These are phyloP conservation scores for Microtus montanus DNA, from an alignment of 2,113 vertebrate species.

Conservation along the genomic window DNA sequence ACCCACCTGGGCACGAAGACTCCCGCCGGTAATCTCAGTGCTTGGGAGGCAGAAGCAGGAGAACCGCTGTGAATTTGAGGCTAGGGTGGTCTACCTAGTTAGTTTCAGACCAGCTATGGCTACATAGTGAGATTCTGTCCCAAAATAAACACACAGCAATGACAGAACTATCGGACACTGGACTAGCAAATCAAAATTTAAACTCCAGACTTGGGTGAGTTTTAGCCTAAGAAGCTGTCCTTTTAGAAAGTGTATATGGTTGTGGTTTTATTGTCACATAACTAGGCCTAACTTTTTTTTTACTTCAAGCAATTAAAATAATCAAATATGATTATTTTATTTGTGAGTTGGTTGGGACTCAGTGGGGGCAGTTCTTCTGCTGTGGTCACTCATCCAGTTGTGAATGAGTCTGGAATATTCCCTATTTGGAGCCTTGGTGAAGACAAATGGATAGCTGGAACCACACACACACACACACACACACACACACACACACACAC, in stretches of 20 bases:
- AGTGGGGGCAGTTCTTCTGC: neutral
- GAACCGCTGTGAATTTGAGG: neutral
- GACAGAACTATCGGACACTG: neutral
- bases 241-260: neutral
- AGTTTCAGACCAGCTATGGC: neutral
- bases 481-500: no score
- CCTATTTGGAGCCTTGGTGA: neutral
- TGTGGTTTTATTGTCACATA: neutral
- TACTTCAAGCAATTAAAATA: neutral
- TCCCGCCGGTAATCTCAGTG: rapidly evolving
- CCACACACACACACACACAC: no score
- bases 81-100: neutral
- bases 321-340: neutral
- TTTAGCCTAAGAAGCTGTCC: neutral
- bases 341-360: neutral
- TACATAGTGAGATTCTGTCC: neutral
- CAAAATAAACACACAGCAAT: neutral
- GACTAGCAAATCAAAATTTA: neutral
- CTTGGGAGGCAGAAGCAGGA: neutral
- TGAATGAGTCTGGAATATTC: neutral
- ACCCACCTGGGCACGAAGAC: neutral
- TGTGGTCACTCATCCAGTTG: neutral
- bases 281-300: neutral
- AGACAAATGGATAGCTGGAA: neutral
- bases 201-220: neutral